Evolutionary conservation across 2,888 invertebrate genomes (phyloP), one percentile per base, ranked within the genome.

Genomic region (Pollenia amentaria): DNA sequence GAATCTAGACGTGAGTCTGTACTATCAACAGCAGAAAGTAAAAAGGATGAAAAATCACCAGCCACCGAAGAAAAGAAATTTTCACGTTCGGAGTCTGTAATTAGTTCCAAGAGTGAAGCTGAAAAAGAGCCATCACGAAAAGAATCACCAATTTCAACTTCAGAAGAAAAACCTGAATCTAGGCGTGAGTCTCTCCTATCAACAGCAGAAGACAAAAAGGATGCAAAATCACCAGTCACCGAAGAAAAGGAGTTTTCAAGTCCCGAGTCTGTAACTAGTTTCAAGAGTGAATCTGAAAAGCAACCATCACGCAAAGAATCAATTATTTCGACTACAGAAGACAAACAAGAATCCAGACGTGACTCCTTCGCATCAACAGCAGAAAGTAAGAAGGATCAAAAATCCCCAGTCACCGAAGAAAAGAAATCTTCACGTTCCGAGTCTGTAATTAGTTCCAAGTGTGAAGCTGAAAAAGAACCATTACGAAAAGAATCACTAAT

Each of bases 361-460:
- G 86, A 87, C 67, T 88, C 88, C 0, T 55, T 89, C 48, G 55
- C 76, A 38, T 87, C 89, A 0, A 79, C 72, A 0, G 85, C 79
- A 29, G 84, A 80, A 67, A 78, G 69, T 12, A 69, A 84, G 18
- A 82, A 75, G 42, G 82, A 83, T 51, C 83, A 73, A 0, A 79
- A 86, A 80, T 81, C 87, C 0, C 55, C 69, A n/a, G 29, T 81
- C 11, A 40, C 79, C 21, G 65, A 80, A 55, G 87, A 89, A 69
- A 57, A 16, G 38, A 91, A 90, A n/a, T 89, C 90, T 14, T 91
- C 92, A 0, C 91, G 91, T 40, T 91, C 91, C 2, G 84, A 88
- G 3, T 90, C 91, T 1, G 87, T 55, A 46, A 60, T 38, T 14
- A 82, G 82, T 29, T 62, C 65, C 11, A 53, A 53, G 10, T 42